These are phyloP conservation scores for Phaenicophaeus curvirostris DNA, from an alignment of 2,797 vertebrate species.

Conservation along the genomic window DNA sequence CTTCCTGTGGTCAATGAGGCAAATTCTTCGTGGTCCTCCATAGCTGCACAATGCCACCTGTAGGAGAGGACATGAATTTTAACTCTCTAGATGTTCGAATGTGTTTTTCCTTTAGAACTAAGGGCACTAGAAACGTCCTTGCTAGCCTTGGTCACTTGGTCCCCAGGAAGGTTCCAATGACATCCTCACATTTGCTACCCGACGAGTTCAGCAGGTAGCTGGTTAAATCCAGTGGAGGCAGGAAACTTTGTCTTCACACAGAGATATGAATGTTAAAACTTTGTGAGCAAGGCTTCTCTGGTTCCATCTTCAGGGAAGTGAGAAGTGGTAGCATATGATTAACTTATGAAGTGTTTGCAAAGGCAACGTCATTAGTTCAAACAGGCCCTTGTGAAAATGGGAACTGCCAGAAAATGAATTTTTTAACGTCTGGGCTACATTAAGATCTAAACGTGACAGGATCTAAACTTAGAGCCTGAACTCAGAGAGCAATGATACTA, in stretches of 20 bases:
- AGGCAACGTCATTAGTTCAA: conserved; percentile 6
- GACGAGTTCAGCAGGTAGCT: neutral
- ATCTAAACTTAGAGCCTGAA: conserved; percentile 38
- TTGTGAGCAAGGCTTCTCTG: neutral
- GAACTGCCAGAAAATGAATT: conserved; percentile 53
- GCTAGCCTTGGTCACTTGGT: neutral
- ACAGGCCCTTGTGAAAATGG: conserved; percentile 25
- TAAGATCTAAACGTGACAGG: neutral
- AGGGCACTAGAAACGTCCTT: neutral
- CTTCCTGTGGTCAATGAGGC: neutral
- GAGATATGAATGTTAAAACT: neutral
- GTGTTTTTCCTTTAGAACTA: neutral
- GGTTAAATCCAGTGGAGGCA: neutral
- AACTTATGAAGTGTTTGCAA: conserved; percentile 21
- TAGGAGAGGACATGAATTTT: neutral
- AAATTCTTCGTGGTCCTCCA: neutral
- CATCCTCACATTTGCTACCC: neutral
- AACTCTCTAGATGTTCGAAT: neutral
- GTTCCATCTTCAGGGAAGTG: neutral
- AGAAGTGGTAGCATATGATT: conserved; percentile 30
- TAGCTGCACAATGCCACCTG: fast-evolving
- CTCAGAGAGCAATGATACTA: neutral
- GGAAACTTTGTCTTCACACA: neutral
- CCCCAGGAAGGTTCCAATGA: fast-evolving
- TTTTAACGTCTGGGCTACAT: conserved; percentile 38